phyloP scores from a whole-genome alignment of 2,113 vertebrate species.

The Paracanthobrama guichenoti region DNA sequence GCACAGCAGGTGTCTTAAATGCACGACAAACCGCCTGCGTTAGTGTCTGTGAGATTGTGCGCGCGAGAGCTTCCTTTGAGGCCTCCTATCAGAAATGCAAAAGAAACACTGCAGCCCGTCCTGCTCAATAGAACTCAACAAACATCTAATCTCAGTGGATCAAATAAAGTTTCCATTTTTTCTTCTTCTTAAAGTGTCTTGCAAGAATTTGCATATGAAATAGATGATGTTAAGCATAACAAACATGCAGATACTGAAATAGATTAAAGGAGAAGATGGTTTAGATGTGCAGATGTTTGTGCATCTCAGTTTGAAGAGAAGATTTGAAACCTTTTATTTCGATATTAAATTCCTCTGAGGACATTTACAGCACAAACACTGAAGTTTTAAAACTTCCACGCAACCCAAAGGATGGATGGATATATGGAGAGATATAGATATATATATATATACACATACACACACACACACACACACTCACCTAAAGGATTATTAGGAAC shows the following conservation, averaged over 20 bases:
- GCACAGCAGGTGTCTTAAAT: slow-evolving; percentile 21
- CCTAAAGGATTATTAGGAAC: too few species aligned
- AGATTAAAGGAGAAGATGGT: slow-evolving; percentile 11
- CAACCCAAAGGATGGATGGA: not conserved
- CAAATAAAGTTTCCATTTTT: not conserved
- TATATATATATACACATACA: too few species aligned
- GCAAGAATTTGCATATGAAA: slow-evolving; percentile 20
- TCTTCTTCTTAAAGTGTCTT: not conserved
- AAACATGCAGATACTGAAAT: slow-evolving; percentile 7
- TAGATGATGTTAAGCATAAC: not conserved
- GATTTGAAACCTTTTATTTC: not conserved
- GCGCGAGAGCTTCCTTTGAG: not conserved
- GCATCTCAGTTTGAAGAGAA: not conserved
- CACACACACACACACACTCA: too few species aligned
- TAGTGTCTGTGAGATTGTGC: not conserved
- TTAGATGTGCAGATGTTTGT: slow-evolving; percentile 3
- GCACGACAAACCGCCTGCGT: slow-evolving; percentile 3
- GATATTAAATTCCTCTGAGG: not conserved
- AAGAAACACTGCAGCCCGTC: not conserved
- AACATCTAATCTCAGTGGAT: not conserved
- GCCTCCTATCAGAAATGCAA: slow-evolving; percentile 3
- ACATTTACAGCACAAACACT: not conserved
- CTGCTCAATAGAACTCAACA: not conserved
- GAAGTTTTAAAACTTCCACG: not conserved
- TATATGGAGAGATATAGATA: too few species aligned